phyloP scores from a whole-genome alignment of 2,797 vertebrate species.

The Thalassophryne amazonica region DNA sequence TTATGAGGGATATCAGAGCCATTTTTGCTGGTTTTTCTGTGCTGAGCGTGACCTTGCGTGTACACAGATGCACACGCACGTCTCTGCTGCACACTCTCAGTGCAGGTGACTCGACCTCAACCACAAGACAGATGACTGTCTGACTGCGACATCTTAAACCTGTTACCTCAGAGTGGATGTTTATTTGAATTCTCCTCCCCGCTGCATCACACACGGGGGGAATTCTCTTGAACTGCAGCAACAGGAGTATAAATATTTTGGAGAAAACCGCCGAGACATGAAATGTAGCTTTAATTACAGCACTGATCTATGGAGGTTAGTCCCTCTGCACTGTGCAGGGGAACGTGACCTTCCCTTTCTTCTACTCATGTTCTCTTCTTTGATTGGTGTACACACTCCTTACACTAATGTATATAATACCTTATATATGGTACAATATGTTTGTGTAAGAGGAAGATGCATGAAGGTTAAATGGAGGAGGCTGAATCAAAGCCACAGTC shows the following conservation, averaged over 20 bases:
- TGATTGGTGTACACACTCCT: conserved; percentile 59
- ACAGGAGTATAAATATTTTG: conserved; percentile 74
- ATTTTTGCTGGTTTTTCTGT: conserved; percentile 36
- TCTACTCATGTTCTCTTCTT: conserved; percentile 54
- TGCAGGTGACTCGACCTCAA: conserved; percentile 57
- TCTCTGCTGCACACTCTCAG: conserved; percentile 42
- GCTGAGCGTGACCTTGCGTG: neutral
- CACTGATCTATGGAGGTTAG: conserved; percentile 71
- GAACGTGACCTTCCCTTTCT: conserved; percentile 60
- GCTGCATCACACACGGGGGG: conserved; percentile 60
- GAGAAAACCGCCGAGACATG: conserved; percentile 73
- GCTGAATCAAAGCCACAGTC: conserved; percentile 10
- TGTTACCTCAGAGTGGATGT: conserved; percentile 75
- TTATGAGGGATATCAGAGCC: conserved; percentile 42
- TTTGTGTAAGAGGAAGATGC: conserved; percentile 55
- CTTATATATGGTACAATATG: conserved; percentile 59
- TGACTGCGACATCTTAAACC: conserved; percentile 77
- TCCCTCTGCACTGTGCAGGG: conserved; percentile 42
- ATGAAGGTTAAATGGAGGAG: conserved; percentile 20
- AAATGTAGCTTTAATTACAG: conserved; percentile 80
- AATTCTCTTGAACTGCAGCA: conserved; percentile 70
- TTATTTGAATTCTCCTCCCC: conserved; percentile 77
- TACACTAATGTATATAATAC: conserved; percentile 60
- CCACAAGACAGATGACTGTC: conserved; percentile 74
- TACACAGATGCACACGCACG: conserved; percentile 1